These are phyloP conservation scores for Dromaius novaehollandiae DNA, from an alignment of 2,113 vertebrate genomes.

Conservation along the genomic window DNA sequence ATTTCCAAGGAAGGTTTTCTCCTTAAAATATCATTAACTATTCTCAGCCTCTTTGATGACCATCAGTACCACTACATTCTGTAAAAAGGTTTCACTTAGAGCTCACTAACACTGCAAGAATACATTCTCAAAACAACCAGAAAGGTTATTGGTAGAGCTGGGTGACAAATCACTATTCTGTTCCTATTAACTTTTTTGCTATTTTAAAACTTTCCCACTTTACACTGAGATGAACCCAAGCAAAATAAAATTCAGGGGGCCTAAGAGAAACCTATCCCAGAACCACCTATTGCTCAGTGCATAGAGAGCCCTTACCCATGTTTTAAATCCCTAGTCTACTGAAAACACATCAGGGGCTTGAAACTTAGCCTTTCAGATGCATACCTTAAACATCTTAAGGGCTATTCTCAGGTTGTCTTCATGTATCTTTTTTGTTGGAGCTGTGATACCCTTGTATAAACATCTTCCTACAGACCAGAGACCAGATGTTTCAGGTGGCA, in stretches of 20 bases:
- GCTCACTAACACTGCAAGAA: background rate
- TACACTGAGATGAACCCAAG: background rate
- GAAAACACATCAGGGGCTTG: background rate
- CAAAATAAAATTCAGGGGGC: background rate
- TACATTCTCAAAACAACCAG: background rate
- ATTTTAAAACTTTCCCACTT: background rate
- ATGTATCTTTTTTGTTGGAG: background rate
- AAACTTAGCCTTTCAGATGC: background rate
- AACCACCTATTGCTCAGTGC: background rate
- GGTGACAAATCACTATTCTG: background rate
- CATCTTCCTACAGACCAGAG: background rate
- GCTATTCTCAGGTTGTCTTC: background rate
- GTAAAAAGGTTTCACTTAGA: background rate
- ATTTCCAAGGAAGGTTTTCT: conserved; percentile 23
- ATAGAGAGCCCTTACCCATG: background rate
- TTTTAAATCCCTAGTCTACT: background rate
- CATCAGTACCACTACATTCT: accelerated
- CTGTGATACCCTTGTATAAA: background rate
- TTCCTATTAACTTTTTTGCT: background rate
- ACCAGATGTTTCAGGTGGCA: background rate
- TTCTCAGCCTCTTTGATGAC: background rate
- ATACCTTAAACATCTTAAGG: background rate
- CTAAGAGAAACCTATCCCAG: background rate
- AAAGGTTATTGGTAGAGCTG: background rate
- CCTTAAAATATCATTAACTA: background rate